A percentile compares a stretch with the other conserved stretches of the same genome.
Conservation (phyloP, 2,113 vertebrate species). For the Ochotona curzoniae region DNA sequence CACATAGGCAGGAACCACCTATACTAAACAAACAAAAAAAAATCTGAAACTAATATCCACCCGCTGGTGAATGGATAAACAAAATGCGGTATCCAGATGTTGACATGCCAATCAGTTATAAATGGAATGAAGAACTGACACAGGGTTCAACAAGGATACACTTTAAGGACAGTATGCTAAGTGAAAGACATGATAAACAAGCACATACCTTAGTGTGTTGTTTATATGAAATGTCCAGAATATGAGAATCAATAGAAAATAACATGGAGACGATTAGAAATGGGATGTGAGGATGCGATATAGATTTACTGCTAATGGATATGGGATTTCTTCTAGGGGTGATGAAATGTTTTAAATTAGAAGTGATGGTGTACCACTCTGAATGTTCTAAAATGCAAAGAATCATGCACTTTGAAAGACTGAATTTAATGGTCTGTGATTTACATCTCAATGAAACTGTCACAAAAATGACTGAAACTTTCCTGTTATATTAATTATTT, state of each 20-base stretch:
- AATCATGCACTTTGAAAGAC: neutral
- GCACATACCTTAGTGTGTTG: neutral
- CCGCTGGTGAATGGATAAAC: neutral
- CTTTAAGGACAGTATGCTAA: neutral
- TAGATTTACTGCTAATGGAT: neutral
- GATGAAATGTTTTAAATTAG: constrained; percentile 9
- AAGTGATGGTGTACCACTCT: neutral
- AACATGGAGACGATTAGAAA: neutral
- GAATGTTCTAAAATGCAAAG: neutral
- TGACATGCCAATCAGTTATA: neutral
- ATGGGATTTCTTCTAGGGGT: neutral
- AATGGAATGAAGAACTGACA: neutral
- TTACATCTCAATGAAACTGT: constrained; percentile 13
- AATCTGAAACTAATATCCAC: neutral
- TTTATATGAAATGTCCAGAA: neutral
- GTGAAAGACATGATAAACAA: neutral
- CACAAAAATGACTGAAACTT: neutral
- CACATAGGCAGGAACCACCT: neutral
- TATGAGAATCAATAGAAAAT: neutral
- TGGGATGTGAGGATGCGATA: neutral
- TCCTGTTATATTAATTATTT: constrained; percentile 20
- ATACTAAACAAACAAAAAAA: neutral
- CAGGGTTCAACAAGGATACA: neutral
- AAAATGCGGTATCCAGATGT: neutral
- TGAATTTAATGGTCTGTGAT: constrained; percentile 24